These are phyloP conservation scores for Spisula solida DNA, from an alignment of 2,888 invertebrate genomes.

Conservation along the genomic window DNA sequence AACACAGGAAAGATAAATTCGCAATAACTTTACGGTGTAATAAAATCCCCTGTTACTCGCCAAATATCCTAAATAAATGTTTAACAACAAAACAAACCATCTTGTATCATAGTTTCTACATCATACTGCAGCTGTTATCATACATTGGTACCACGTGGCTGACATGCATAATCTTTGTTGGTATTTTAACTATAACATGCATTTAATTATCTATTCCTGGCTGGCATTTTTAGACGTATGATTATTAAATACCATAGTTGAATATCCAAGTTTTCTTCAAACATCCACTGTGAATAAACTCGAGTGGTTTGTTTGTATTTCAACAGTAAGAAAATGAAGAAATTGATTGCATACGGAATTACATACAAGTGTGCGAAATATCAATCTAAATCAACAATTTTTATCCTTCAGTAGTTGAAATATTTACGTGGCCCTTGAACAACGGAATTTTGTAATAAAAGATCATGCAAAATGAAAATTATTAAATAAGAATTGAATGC, in stretches of 20 bases:
- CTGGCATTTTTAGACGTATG: background rate
- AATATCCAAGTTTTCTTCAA: background rate
- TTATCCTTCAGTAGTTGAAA: background rate
- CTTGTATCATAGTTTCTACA: too few species aligned
- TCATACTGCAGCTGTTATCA: too few species aligned
- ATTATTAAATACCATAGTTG: background rate
- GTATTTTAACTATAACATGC: background rate
- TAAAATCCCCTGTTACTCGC: too few species aligned
- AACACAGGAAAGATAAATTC: too few species aligned
- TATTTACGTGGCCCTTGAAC: background rate
- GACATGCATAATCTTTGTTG: too few species aligned
- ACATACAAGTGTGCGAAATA: background rate
- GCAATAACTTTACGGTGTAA: too few species aligned
- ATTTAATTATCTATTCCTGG: background rate
- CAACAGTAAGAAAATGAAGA: background rate
- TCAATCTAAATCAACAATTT: background rate
- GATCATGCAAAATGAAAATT: background rate
- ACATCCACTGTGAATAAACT: too few species aligned
- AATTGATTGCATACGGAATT: background rate
- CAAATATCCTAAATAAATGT: too few species aligned
- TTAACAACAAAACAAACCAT: too few species aligned
- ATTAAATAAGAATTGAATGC: too few species aligned
- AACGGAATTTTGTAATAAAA: background rate
- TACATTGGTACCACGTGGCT: too few species aligned
- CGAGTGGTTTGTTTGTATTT: slow-evolving; percentile 6